Evolutionary conservation across 2,888 invertebrate genomes (phyloP), one percentile per base, ranked within the genome.

Genomic region (Oxytorus armatus): DNA sequence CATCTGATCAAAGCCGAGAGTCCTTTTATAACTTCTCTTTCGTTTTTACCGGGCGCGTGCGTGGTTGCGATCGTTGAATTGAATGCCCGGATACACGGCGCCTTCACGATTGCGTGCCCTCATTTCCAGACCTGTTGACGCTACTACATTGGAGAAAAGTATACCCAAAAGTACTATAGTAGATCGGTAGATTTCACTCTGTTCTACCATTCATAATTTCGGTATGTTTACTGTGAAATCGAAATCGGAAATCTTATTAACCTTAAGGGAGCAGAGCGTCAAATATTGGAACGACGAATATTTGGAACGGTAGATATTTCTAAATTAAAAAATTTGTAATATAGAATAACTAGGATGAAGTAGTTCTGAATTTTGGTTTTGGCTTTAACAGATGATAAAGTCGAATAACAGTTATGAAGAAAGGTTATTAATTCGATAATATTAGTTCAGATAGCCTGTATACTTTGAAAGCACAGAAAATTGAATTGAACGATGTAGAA

Each of bases 1-100:
- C 36, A n/a, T 36, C 36, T 8, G 36, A 8, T 33, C 49, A 33
- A 51, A 61, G 36, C 51, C 51, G 42, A 51, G 47, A 51, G 51
- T 72, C 61, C 57, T 51, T n/a, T n/a, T 63, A 61, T 29, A 61
- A 70, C 44, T 61, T 47, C 8, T 39, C 42, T 72, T 33, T 63
- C 59, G 3, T 44, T 51, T 51, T 72, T 66, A 69, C 47, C 47
- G 61, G n/a, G 70, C 21, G 76, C 70, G 68, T 69, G 73, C 73
- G 69, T 49, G 65, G 69, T 39, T n/a, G 66, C 14, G 66, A 83
- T 84, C 77, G 74, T 85, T 83, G 81, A 88, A 88, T 89, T 89
- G 77, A 89, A 89, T 89, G 89, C 86, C 89, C 89, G 89, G 89
- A 89, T 89, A 88, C 84, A 87, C 88, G 87, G 87, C 83, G 85